These are phyloP conservation scores for Candidula unifasciata DNA, from an alignment of 2,888 invertebrate species.

Conservation along the genomic window DNA sequence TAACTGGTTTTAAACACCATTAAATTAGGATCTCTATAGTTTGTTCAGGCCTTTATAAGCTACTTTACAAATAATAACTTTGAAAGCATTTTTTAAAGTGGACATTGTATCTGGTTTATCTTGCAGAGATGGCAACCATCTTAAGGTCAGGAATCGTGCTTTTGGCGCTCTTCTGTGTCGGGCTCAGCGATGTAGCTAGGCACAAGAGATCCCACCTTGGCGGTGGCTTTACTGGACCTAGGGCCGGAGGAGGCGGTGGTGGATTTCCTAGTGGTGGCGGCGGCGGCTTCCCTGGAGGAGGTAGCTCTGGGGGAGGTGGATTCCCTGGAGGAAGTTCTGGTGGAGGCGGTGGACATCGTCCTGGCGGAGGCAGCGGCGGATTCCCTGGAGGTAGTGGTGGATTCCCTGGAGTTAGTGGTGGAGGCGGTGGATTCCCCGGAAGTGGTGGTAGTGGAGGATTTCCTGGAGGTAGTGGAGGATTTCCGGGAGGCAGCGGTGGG, in stretches of 20 bases:
- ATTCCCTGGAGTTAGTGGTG: not conserved
- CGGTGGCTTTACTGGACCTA: constrained; percentile 18
- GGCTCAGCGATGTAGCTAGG: not conserved
- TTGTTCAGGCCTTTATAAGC: not conserved
- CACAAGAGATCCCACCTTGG: constrained; percentile 15
- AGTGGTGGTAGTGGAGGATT: not conserved
- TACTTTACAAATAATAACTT: not conserved
- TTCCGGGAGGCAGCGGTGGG: not conserved
- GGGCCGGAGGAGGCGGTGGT: not conserved
- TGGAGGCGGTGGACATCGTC: not conserved
- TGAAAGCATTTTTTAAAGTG: too few relatives aligned
- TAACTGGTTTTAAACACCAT: too few relatives aligned
- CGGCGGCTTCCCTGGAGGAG: constrained; percentile 57
- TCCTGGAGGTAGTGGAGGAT: not conserved
- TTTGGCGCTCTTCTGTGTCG: not conserved
- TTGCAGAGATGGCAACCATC: constrained; percentile 7
- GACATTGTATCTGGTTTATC: not conserved
- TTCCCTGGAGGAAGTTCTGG: constrained; percentile 6
- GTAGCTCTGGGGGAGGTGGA: constrained; percentile 58
- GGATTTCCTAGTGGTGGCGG: constrained; percentile 53
- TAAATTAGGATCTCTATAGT: too few relatives aligned
- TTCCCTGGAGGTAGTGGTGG: constrained; percentile 58
- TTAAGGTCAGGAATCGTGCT: not conserved
- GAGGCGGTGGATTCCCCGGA: not conserved
- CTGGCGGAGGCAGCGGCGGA: constrained; percentile 61